phyloP scores from a whole-genome alignment of 2,888 invertebrate species.

The Torymus texanus region DNA sequence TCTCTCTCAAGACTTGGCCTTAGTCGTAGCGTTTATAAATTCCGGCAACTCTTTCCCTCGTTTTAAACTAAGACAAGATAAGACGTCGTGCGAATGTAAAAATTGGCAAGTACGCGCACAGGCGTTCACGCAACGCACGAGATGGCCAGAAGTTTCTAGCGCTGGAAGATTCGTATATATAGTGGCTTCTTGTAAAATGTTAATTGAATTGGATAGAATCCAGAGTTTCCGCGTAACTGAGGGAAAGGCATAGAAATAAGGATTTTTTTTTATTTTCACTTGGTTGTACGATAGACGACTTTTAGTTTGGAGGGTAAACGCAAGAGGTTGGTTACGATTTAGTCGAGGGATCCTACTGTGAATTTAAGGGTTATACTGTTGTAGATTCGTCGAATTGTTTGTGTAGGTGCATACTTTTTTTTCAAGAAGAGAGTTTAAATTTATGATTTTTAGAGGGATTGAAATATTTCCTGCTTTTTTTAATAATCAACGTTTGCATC shows the following conservation, averaged over 20 bases:
- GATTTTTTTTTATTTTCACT: neutral
- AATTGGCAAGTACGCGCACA: constrained; percentile 41
- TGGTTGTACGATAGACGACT: neutral
- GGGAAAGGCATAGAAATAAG: neutral
- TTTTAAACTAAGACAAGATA: constrained; percentile 48
- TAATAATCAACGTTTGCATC: too few species aligned
- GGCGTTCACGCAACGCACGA: neutral
- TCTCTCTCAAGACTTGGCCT: constrained; percentile 5
- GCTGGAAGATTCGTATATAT: neutral
- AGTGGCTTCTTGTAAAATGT: constrained; percentile 22
- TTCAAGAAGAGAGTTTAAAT: too few species aligned
- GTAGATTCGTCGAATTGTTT: too few species aligned
- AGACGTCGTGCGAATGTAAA: constrained; percentile 44
- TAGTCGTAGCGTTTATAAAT: constrained; percentile 31
- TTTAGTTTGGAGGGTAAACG: neutral
- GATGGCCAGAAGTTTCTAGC: constrained; percentile 2
- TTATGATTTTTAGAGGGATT: too few species aligned
- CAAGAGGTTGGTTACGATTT: constrained; percentile 3
- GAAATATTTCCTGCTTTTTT: too few species aligned
- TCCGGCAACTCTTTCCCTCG: neutral
- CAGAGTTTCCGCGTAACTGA: constrained; percentile 18
- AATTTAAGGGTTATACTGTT: too few species aligned
- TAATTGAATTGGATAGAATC: constrained; percentile 54
- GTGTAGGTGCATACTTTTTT: too few species aligned
- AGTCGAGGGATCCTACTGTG: neutral